These are phyloP conservation scores for Sinhomidia bicolor DNA, from an alignment of 2,888 invertebrate species.

Conservation along the genomic window DNA sequence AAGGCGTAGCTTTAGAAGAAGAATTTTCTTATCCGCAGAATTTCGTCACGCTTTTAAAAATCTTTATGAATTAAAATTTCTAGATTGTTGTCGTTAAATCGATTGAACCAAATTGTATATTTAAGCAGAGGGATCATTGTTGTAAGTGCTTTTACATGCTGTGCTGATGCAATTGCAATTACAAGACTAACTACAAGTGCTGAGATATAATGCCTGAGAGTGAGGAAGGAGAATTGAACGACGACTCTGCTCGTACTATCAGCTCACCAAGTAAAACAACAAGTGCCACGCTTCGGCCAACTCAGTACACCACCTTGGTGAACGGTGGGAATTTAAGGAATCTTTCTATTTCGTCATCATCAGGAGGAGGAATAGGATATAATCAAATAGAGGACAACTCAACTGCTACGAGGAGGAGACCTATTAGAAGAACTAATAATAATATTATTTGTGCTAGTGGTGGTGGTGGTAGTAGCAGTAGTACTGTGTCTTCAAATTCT, in stretches of 20 bases:
- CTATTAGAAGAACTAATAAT: not conserved
- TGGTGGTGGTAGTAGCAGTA: no score
- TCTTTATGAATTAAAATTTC: no score
- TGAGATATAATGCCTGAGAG: not conserved
- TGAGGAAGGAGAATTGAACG: not conserved
- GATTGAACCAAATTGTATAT: no score
- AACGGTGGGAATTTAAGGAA: slow-evolving; percentile 62
- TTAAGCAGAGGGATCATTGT: no score
- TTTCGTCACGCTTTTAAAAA: no score
- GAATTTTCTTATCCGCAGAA: no score
- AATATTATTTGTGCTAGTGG: not conserved
- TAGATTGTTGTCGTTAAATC: not conserved
- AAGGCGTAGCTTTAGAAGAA: no score
- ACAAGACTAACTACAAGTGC: no score
- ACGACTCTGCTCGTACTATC: not conserved
- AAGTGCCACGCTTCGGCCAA: slow-evolving; percentile 66
- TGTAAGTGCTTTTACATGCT: no score
- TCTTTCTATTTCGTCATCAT: slow-evolving; percentile 36
- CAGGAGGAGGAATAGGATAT: slow-evolving; percentile 11
- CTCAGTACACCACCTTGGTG: slow-evolving; percentile 21
- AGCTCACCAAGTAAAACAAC: slow-evolving; percentile 24
- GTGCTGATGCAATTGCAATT: not conserved
- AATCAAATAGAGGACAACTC: not conserved
- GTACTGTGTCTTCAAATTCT: not conserved
- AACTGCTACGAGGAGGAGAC: not conserved